Percentiles rank a stretch among this genome's conserved stretches.
These are phyloP conservation scores for Sebastes dallii DNA, from an alignment of 2,797 vertebrate species.

Conservation along the genomic window DNA sequence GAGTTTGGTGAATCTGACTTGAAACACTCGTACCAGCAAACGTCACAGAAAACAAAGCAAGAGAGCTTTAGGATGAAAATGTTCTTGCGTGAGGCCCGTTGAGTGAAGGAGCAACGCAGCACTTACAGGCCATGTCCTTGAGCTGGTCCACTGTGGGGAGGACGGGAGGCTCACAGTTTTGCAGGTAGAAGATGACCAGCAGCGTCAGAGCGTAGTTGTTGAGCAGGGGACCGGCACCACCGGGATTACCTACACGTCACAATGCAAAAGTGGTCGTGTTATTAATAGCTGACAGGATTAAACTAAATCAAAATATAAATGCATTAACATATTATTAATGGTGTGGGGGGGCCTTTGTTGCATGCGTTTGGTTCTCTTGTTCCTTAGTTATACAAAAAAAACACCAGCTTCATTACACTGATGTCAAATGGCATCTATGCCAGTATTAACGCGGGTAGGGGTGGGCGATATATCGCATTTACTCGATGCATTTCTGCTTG, in stretches of 20 bases:
- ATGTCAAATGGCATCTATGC: neutral
- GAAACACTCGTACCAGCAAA: fast-evolving
- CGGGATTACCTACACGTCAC: slow-evolving; percentile 81
- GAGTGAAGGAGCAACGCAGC: neutral
- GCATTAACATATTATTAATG: neutral
- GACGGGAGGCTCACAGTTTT: slow-evolving; percentile 86
- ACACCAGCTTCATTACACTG: neutral
- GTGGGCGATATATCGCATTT: too few relatives aligned
- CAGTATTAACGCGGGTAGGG: too few relatives aligned
- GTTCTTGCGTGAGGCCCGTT: neutral
- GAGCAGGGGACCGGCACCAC: slow-evolving; percentile 88
- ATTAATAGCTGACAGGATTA: neutral
- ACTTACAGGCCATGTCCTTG: slow-evolving; percentile 85
- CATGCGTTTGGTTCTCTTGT: neutral
- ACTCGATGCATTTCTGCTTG: too few relatives aligned
- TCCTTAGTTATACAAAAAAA: neutral
- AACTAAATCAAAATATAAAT: neutral
- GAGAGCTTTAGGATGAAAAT: neutral
- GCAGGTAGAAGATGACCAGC: slow-evolving; percentile 91
- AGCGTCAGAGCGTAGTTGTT: slow-evolving; percentile 94
- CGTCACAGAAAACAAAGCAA: neutral
- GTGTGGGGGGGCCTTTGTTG: neutral
- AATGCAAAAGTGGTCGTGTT: neutral
- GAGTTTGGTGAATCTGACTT: neutral
- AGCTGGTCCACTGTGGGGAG: slow-evolving; percentile 85